Conservation (phyloP, 2,113 vertebrate species). For the Rhinolophus sinicus region DNA sequence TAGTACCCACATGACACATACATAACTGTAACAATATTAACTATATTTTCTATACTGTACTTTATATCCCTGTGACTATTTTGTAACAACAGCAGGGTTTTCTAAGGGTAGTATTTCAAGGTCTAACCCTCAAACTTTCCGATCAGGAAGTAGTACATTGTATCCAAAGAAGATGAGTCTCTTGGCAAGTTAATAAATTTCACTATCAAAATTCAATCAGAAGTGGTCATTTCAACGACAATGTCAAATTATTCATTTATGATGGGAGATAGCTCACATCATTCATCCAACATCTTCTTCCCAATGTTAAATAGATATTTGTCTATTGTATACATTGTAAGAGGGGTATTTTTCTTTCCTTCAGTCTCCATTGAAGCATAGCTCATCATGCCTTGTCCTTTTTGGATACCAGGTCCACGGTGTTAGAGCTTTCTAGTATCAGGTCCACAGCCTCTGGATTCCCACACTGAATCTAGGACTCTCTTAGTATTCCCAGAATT, state of each 20-base stretch:
- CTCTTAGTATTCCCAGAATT: neutral
- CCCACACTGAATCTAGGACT: neutral
- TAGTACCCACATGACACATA: neutral
- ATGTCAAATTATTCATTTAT: neutral
- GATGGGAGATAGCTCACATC: neutral
- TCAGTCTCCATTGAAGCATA: neutral
- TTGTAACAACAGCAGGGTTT: neutral
- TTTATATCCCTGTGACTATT: neutral
- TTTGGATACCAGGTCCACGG: neutral
- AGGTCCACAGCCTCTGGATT: neutral
- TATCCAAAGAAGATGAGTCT: neutral
- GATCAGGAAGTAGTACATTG: neutral
- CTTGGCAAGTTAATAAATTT: neutral
- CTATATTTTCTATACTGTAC: neutral
- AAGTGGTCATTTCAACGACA: slow-evolving; percentile 25
- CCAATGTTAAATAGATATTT: neutral
- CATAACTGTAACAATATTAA: neutral
- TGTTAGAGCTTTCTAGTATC: neutral
- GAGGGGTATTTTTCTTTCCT: neutral
- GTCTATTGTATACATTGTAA: neutral
- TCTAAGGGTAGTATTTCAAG: neutral
- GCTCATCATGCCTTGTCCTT: neutral
- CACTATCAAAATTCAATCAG: slow-evolving; percentile 24
- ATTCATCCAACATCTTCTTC: neutral
- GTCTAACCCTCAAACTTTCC: slow-evolving; percentile 15